Evolutionary conservation across 2,797 vertebrate genomes (phyloP), one percentile per base, ranked within the genome.

Genomic region (Mormyrops boulengeri): DNA sequence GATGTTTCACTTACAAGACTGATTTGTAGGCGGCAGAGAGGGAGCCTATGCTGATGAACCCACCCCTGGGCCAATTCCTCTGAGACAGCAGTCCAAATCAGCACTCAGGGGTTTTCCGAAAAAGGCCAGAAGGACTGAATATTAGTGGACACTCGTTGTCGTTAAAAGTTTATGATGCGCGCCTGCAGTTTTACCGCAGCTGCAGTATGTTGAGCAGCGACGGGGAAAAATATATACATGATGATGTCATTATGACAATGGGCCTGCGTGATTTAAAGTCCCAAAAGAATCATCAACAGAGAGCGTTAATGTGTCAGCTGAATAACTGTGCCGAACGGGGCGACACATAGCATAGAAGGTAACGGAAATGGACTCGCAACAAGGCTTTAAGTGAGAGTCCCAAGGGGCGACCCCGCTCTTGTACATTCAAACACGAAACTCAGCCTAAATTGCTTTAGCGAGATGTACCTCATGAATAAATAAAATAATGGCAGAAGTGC

Each of bases 141-240:
- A 95, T 95, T 96, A 97, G 97, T 97, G 96, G 96, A 95, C 95
- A 95, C 95, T 96, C 93, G 93, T 95, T 95, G 96, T 97, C 97
- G 97, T 97, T 97, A 97, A 96, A 96, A 95, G 95, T 96, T 95
- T 96, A 96, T 96, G 96, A 97, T 97, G 97, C 96, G 95, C 97
- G 94, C 95, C 95, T 95, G 95, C 96, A 96, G 96, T 95, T 94
- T 91, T 19, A 6, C 69, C 69, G 2, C 60, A 62, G 26, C 60
- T 17, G 6, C 69, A 19, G 69, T 17, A 41, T 93, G 93, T 93
- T 96, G 94, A 95, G 95, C 94, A 94, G 95, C 92, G 73, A 89
- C 11, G 8, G 60, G 44, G 60, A 11, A 49, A 12, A 84, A 30
- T 11, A 84, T 47, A 84, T 17, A 85, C 44, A 34, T 26, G 84